Conservation (phyloP, 2,797 vertebrate genomes). For the Pipistrellus nathusii region DNA sequence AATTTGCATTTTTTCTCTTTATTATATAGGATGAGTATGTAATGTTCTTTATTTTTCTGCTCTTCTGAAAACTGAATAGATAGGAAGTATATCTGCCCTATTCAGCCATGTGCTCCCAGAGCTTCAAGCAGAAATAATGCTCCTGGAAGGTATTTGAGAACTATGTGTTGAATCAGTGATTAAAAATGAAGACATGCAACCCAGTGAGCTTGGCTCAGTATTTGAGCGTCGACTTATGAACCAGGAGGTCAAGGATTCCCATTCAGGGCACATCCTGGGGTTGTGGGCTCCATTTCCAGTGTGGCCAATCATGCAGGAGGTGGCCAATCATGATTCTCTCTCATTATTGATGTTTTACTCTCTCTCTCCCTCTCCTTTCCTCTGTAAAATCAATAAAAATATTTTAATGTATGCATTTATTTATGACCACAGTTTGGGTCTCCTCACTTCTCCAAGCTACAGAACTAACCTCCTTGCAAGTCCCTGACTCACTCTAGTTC, state of each 20-base stretch:
- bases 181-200: neutral
- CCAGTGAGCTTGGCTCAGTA: too few species aligned
- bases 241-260: too few species aligned
- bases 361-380: too few species aligned
- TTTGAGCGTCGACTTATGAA: too few species aligned
- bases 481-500: neutral
- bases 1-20: too few species aligned
- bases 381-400: too few species aligned
- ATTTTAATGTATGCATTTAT: neutral
- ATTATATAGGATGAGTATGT: neutral
- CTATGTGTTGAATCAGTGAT: neutral
- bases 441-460: neutral
- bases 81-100: neutral
- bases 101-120: neutral
- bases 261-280: too few species aligned
- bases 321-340: too few species aligned
- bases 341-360: too few species aligned
- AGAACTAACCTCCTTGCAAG: neutral
- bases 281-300: too few species aligned
- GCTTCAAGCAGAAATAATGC: neutral
- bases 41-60: neutral
- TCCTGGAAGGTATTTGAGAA: neutral
- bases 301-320: too few species aligned
- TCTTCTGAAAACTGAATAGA: neutral
- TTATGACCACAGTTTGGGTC: neutral